Evolutionary conservation across 2,888 invertebrate species (phyloP), one percentile per base, ranked within the genome.

Genomic region (Thereva unica): DNA sequence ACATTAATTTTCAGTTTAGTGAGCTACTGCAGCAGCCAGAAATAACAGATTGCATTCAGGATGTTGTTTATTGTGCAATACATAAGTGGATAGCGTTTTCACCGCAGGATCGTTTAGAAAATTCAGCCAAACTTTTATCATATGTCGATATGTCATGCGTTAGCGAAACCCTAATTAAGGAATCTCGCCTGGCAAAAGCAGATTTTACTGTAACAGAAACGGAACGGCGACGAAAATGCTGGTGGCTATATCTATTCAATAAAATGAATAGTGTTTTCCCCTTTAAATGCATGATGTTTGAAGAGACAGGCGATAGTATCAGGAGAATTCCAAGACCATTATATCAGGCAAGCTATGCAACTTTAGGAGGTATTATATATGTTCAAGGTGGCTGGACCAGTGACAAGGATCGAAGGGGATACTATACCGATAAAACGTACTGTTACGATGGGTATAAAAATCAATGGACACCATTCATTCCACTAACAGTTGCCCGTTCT

Each of bases 351-450:
- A 71, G 67, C 10, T 72, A 68, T 45, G 42, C 63, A 0, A 68
- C 67, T 10, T 53, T 67, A 47, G 71, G 71, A n/a, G 68, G 67
- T 52, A 67, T 68, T 3, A 45, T 69, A 23, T 72, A 68, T 12
- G 67, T 67, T 47, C 59, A 67, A 23, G 72, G 72, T 23, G 72
- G 72, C 6, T 71, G 71, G 71, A 56, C 55, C n/a, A 38, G 64
- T 8, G 4, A 7, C n/a, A 23, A 23, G 1, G 35, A 10, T 8
- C 7, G 6, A 5, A 61, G 64, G 35, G 64, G 52, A 7, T 44
- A 44, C 8, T 44, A 64, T 6, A 59, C 66, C 1, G 4, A 54
- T 4, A 47, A 52, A 8, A 41, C 72, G 5, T 71, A 34, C 40
- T 59, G 65, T 10, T 68, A 54, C 8, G 65, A 70, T 65, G 69